Evolutionary conservation across 2,888 invertebrate genomes (phyloP).

Genomic region (Andrena fulva): DNA sequence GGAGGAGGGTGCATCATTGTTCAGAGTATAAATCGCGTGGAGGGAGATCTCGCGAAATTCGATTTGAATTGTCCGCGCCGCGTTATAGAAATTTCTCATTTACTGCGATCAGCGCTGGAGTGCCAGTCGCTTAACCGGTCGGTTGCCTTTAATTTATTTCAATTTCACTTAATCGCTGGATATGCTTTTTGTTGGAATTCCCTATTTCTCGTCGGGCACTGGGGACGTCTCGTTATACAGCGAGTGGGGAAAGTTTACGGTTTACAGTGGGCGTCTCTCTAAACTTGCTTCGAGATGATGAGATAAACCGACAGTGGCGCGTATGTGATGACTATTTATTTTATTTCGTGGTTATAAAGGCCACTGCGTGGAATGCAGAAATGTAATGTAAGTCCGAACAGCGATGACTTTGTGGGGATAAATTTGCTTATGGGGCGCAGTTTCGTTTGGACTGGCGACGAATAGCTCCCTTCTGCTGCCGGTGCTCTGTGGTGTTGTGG

Average conservation of each 20-base stretch:
- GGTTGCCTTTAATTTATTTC: constrained; percentile 19
- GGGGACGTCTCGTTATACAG: constrained; percentile 1
- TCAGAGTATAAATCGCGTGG: not conserved
- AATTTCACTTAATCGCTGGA: constrained; percentile 1
- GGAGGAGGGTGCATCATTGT: not conserved
- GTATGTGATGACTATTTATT: not conserved
- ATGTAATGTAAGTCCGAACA: constrained; percentile 4
- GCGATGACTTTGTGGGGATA: not conserved
- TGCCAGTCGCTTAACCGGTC: not conserved
- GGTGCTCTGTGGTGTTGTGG: too few relatives aligned
- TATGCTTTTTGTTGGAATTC: constrained; percentile 23
- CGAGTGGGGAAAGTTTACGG: constrained; percentile 29
- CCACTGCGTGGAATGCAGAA: not conserved
- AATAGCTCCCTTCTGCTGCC: too few relatives aligned
- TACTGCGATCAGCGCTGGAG: not conserved
- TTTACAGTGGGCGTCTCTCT: constrained; percentile 18
- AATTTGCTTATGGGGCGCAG: not conserved
- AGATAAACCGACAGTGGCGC: not conserved
- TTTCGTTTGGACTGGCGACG: not conserved
- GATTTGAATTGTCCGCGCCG: not conserved
- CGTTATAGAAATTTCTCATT: not conserved
- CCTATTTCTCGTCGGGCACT: not conserved
- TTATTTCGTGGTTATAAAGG: constrained; percentile 17
- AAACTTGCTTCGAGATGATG: constrained; percentile 13
- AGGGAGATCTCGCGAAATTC: not conserved